Evolutionary conservation across 2,797 vertebrate species (phyloP).

Genomic region (Chiroxiphia lanceolata): DNA sequence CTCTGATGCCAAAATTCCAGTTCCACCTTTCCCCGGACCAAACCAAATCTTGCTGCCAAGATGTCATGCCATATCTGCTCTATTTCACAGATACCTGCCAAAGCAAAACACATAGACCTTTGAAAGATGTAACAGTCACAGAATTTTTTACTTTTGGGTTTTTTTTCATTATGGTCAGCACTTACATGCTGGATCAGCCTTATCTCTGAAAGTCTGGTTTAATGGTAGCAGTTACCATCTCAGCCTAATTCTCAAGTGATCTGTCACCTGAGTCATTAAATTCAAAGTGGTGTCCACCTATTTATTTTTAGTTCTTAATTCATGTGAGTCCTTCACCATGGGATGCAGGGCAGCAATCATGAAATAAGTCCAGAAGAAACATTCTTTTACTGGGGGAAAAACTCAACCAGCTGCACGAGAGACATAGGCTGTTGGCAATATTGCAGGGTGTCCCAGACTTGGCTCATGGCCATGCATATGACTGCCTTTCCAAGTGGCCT

Average conservation of each 20-base stretch:
- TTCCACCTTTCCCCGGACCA: not conserved
- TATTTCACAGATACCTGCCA: not conserved
- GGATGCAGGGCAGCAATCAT: not conserved
- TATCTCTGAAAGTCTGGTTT: not conserved
- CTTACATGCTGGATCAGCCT: not conserved
- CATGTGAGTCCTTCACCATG: not conserved
- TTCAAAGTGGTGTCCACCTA: not conserved
- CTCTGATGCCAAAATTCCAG: not conserved
- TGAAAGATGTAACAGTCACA: not conserved
- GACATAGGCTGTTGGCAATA: not conserved
- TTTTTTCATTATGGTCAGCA: not conserved
- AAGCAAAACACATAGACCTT: not conserved
- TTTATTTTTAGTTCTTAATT: not conserved
- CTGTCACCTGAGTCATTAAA: not conserved
- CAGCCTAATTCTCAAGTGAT: not conserved
- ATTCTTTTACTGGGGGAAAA: not conserved
- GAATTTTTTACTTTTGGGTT: not conserved
- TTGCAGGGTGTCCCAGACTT: not conserved
- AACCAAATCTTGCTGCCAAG: not conserved
- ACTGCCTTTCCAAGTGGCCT: not conserved
- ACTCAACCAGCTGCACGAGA: rapidly evolving
- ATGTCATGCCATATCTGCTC: not conserved
- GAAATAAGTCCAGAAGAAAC: not conserved
- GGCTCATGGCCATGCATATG: not conserved
- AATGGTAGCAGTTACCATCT: not conserved